Conservation (phyloP, 2,797 vertebrate species). For the Onychomys arenicola region DNA sequence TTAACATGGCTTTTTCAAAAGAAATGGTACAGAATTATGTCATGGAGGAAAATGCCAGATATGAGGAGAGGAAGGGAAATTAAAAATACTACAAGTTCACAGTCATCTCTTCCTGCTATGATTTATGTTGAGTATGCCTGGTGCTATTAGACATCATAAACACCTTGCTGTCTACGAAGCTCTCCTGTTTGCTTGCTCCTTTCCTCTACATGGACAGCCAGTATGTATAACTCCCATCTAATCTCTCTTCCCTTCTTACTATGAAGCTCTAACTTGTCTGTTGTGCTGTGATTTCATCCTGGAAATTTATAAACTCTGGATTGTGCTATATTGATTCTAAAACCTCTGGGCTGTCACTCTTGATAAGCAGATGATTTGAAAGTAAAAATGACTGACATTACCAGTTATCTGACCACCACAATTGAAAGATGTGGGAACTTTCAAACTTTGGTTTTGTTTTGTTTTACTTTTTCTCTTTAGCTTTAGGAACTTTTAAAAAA, state of each 20-base stretch:
- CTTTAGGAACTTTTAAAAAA: conserved; percentile 13
- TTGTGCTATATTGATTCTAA: neutral
- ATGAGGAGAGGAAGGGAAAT: neutral
- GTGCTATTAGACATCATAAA: neutral
- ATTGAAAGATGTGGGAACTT: neutral
- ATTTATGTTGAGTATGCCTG: neutral
- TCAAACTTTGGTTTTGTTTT: neutral
- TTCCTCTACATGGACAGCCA: neutral
- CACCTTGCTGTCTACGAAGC: neutral
- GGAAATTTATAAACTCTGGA: neutral
- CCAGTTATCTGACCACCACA: neutral
- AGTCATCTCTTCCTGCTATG: neutral
- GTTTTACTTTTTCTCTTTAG: too few relatives aligned
- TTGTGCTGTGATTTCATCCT: neutral
- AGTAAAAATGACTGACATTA: neutral
- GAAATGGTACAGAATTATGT: neutral
- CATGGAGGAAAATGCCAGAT: neutral
- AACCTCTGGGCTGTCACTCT: neutral
- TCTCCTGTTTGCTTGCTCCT: neutral
- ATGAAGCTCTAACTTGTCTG: neutral
- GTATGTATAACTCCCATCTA: neutral
- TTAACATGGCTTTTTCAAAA: neutral
- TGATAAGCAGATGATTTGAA: neutral
- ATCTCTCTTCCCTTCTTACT: neutral
- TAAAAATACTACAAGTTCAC: neutral